These are phyloP conservation scores for Nymphalis polychloros DNA, from an alignment of 2,888 invertebrate genomes.

Conservation along the genomic window DNA sequence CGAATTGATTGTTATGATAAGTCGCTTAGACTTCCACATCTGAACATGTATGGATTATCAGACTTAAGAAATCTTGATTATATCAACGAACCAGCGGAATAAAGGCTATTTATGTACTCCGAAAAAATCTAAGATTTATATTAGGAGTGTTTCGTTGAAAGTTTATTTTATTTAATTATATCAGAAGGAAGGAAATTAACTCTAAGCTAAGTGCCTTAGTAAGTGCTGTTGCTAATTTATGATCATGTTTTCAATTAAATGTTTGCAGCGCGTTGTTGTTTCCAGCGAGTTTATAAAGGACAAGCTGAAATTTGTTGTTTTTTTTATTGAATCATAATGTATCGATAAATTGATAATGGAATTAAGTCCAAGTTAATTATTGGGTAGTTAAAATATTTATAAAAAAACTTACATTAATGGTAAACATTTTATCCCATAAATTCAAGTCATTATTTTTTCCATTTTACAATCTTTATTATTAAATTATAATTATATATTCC, in stretches of 20 bases:
- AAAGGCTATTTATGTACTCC: neutral
- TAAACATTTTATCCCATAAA: too few species aligned
- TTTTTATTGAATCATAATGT: too few species aligned
- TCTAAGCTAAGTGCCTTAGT: constrained; percentile 7
- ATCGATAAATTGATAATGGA: too few species aligned
- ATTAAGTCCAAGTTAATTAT: too few species aligned
- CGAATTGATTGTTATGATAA: constrained; percentile 77
- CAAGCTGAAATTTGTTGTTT: too few species aligned
- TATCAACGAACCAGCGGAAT: constrained; percentile 7
- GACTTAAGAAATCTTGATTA: constrained; percentile 25
- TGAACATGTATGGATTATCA: constrained; percentile 36
- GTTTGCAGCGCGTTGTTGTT: neutral
- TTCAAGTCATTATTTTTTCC: too few species aligned
- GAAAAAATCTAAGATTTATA: neutral
- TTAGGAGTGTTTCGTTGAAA: neutral
- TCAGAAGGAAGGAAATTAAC: neutral
- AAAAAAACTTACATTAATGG: too few species aligned
- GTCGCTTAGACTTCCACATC: constrained; percentile 58
- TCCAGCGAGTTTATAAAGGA: neutral
- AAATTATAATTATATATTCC: too few species aligned
- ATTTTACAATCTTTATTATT: too few species aligned
- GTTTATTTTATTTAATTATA: constrained; percentile 3
- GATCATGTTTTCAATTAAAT: constrained; percentile 6
- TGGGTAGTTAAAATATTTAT: too few species aligned
- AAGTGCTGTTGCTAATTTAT: constrained; percentile 6